Conservation (phyloP, 2,113 vertebrate genomes). For the Colius striatus region DNA sequence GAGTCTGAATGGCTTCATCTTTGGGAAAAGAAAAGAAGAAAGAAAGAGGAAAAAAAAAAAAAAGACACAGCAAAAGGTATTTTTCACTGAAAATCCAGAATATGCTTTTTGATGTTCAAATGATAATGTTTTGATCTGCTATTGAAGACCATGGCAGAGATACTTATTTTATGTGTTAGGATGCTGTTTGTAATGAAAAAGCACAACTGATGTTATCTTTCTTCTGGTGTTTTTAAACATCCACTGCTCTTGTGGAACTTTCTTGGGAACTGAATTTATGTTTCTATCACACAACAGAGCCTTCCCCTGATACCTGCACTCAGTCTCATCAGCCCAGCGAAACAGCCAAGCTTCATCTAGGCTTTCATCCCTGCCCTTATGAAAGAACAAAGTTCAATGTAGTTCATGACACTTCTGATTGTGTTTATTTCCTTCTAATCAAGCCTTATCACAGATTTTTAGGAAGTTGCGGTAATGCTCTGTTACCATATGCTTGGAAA, state of each 20-base stretch:
- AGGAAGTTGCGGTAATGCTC: not conserved
- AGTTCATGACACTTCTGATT: not conserved
- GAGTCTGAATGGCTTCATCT: conserved; percentile 38
- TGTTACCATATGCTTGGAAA: not conserved
- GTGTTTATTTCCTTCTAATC: not conserved
- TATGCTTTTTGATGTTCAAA: conserved; percentile 67
- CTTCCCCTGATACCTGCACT: not conserved
- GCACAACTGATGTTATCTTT: not conserved
- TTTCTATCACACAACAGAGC: not conserved
- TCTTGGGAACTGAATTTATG: not conserved
- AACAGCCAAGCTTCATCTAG: not conserved
- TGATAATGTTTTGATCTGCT: conserved; percentile 43
- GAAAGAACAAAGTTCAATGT: conserved; percentile 19
- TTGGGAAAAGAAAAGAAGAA: not conserved
- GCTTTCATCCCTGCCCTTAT: not conserved
- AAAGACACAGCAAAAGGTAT: conserved; percentile 3
- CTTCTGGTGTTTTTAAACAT: not conserved
- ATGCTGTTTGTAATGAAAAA: conserved; percentile 5
- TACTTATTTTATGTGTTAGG: conserved; percentile 7
- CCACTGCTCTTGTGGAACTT: not conserved
- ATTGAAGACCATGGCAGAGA: conserved; percentile 11
- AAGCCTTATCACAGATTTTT: not conserved
- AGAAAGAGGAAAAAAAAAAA: not conserved
- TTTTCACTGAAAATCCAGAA: not conserved
- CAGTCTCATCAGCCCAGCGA: not conserved